Evolutionary conservation across 2,113 vertebrate species (phyloP).

Genomic region (Rhizomys pruinosus): DNA sequence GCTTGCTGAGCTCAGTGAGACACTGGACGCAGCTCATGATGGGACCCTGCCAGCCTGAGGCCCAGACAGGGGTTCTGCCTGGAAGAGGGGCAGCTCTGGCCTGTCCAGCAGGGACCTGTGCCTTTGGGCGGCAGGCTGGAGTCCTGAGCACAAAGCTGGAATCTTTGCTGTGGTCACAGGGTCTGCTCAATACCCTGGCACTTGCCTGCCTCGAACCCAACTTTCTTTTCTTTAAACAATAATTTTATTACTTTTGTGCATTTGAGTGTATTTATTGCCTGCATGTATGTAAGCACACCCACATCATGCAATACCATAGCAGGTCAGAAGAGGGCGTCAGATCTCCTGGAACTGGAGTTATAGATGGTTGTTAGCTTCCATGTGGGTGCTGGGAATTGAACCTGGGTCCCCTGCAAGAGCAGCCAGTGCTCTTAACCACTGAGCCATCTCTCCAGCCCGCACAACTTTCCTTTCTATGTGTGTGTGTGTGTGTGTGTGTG

Average conservation of each 20-base stretch:
- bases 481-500: neutral
- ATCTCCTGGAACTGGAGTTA: no score
- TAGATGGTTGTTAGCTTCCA: no score
- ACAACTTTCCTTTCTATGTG: no score
- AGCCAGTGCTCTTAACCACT: no score
- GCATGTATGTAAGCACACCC: no score
- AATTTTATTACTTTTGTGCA: neutral
- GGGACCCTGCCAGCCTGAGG: constrained; percentile 22
- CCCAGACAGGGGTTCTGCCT: constrained; percentile 41
- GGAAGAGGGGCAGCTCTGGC: constrained; percentile 43
- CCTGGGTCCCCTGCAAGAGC: no score
- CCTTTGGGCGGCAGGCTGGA: constrained; percentile 29
- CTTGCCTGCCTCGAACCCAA: neutral
- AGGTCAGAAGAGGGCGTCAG: no score
- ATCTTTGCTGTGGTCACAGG: neutral
- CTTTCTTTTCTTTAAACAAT: no score
- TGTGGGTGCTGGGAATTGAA: no score
- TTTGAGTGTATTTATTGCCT: neutral
- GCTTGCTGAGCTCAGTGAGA: constrained; percentile 33
- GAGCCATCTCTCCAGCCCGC: no score
- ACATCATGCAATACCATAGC: no score
- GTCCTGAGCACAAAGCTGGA: neutral
- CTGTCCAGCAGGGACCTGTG: neutral
- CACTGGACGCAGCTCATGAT: neutral
- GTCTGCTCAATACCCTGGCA: neutral